phyloP scores from a whole-genome alignment of 2,888 invertebrate species.

The Brenthis hecate region DNA sequence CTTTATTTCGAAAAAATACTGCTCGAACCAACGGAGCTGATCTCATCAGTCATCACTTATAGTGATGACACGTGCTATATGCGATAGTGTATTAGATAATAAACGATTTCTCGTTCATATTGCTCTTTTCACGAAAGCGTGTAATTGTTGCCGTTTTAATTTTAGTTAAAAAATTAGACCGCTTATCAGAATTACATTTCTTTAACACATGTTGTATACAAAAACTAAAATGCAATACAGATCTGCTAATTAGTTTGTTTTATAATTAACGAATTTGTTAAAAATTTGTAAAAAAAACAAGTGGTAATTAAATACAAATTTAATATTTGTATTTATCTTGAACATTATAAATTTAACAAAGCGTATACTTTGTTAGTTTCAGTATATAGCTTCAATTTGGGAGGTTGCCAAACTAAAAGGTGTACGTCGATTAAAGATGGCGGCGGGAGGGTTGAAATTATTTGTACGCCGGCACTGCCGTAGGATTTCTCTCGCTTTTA shows the following conservation, averaged over 20 bases:
- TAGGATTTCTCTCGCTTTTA: slow-evolving; percentile 6
- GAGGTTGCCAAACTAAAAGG: slow-evolving; percentile 33
- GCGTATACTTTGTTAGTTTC: slow-evolving; percentile 7
- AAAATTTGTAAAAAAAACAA: too few species aligned
- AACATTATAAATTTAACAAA: background rate
- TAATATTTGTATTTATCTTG: too few species aligned
- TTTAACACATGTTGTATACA: background rate
- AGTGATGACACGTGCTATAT: background rate
- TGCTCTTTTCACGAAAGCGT: background rate
- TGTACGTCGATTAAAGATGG: slow-evolving; percentile 33
- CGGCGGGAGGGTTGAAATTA: slow-evolving; percentile 23
- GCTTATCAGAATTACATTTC: background rate
- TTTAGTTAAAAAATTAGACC: background rate
- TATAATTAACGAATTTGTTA: too few species aligned
- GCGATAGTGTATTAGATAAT: slow-evolving; percentile 2
- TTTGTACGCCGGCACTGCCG: slow-evolving; percentile 1
- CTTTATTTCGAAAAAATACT: too few species aligned
- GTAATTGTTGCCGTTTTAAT: background rate
- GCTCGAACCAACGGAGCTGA: too few species aligned
- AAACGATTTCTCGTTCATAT: background rate
- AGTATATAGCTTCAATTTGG: slow-evolving; percentile 31
- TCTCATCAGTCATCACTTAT: too few species aligned
- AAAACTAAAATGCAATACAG: too few species aligned
- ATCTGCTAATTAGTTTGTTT: too few species aligned
- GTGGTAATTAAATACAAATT: too few species aligned